phyloP scores from a whole-genome alignment of 2,797 vertebrate species.

The Pantherophis vulpinus region DNA sequence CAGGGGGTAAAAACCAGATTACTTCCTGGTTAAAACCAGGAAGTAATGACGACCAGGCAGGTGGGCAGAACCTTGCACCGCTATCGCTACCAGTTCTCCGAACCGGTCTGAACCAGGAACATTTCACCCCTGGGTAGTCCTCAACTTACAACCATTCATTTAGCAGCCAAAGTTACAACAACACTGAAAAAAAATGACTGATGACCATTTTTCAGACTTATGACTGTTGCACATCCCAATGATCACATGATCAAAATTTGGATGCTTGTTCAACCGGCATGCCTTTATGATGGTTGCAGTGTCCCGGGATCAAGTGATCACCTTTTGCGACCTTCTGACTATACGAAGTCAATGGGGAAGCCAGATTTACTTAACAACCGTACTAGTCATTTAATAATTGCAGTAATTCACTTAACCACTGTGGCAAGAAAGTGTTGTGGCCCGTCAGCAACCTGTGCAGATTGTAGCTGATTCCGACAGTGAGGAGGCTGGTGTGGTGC shows the following conservation, averaged over 20 bases:
- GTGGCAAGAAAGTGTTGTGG: not conserved
- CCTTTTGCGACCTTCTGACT: not conserved
- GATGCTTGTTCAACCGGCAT: not conserved
- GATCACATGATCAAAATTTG: not conserved
- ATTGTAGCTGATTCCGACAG: no score
- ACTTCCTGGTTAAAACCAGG: no score
- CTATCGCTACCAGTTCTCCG: no score
- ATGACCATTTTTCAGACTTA: not conserved
- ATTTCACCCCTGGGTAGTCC: not conserved
- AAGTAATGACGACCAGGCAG: no score
- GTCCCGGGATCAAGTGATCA: not conserved
- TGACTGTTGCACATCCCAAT: not conserved
- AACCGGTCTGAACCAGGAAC: no score
- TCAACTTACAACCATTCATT: not conserved
- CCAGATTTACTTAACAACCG: not conserved
- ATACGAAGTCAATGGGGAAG: not conserved
- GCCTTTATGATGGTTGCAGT: not conserved
- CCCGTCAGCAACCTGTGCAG: no score
- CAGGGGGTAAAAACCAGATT: no score
- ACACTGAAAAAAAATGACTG: not conserved
- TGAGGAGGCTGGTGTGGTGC: no score
- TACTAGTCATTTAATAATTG: not conserved
- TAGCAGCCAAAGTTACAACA: not conserved
- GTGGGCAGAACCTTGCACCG: rapidly evolving
- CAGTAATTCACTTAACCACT: not conserved